Percentiles rank a stretch among this genome's conserved stretches.
Evolutionary conservation across 2,888 invertebrate genomes (phyloP).

Genomic region (Argyresthia albistria): DNA sequence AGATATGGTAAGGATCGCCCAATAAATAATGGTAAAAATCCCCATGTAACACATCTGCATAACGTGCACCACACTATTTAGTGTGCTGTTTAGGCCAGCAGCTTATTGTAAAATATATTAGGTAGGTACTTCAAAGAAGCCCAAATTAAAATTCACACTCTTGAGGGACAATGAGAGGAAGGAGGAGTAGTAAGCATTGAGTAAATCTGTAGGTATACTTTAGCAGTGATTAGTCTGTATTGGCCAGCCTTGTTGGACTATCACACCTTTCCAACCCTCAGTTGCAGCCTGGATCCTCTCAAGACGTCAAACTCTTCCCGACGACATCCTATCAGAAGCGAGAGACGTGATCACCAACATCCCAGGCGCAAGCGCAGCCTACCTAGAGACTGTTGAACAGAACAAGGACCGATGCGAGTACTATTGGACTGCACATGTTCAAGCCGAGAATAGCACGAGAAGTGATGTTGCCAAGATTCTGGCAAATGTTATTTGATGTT

Average conservation of each 20-base stretch:
- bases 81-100: no score
- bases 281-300: constrained; percentile 57
- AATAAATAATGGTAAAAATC: no score
- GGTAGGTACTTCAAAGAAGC: no score
- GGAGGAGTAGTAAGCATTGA: no score
- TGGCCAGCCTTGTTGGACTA: background rate
- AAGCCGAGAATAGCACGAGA: constrained; percentile 20
- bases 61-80: no score
- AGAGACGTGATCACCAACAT: constrained; percentile 29
- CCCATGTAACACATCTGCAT: no score
- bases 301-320: constrained; percentile 23
- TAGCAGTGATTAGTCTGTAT: background rate
- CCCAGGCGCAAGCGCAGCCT: constrained; percentile 34
- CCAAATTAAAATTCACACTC: no score
- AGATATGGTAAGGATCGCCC: constrained; percentile 54
- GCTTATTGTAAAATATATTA: no score
- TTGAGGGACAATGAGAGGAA: no score
- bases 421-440: constrained; percentile 50
- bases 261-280: constrained; percentile 16
- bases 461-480: background rate
- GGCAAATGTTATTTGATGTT: no score
- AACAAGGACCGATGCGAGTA: constrained; percentile 23
- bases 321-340: constrained; percentile 22
- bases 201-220: background rate
- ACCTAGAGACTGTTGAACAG: constrained; percentile 39